Evolutionary conservation across 2,888 invertebrate genomes (phyloP).

Genomic region (Andrena praecox): DNA sequence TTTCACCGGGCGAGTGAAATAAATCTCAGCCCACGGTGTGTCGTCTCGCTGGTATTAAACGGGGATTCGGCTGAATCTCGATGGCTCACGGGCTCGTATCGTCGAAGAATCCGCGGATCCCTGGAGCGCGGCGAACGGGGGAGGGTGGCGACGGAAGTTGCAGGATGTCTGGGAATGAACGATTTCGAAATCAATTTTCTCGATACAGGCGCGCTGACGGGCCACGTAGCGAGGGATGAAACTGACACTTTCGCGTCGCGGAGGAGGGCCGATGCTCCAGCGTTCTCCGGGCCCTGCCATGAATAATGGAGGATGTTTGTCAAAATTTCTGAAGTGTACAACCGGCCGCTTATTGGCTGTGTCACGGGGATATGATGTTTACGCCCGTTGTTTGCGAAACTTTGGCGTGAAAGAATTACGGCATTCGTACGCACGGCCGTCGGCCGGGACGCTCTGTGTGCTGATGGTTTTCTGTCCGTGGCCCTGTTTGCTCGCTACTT

Average conservation of each 20-base stretch:
- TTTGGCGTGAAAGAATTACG: conserved; percentile 35
- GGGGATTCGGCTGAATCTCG: conserved; percentile 38
- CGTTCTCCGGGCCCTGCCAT: conserved; percentile 72
- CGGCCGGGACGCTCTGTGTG: too few relatives aligned
- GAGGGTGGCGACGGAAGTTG: conserved; percentile 34
- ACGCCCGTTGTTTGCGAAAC: conserved; percentile 29
- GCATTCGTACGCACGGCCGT: conserved; percentile 1
- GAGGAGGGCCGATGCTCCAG: conserved; percentile 62
- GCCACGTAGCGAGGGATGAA: conserved; percentile 57
- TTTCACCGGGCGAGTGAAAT: not conserved
- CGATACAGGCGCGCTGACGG: conserved; percentile 55
- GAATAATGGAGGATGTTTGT: conserved; percentile 83
- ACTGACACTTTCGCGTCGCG: conserved; percentile 63
- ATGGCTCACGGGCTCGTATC: conserved; percentile 36
- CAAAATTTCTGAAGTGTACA: conserved; percentile 78
- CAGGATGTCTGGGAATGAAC: conserved; percentile 67
- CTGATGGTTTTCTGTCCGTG: not conserved
- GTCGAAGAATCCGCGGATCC: conserved; percentile 41
- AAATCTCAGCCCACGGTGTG: not conserved
- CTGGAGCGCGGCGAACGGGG: conserved; percentile 30
- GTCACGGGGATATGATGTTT: conserved; percentile 55
- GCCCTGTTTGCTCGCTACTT: not conserved
- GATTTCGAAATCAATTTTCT: conserved; percentile 73
- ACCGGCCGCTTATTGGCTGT: conserved; percentile 71
- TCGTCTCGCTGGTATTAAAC: conserved; percentile 19